Base-by-base conservation (phyloP, 1,140 invertebrate species). In the Eciton burchellii region DNA sequence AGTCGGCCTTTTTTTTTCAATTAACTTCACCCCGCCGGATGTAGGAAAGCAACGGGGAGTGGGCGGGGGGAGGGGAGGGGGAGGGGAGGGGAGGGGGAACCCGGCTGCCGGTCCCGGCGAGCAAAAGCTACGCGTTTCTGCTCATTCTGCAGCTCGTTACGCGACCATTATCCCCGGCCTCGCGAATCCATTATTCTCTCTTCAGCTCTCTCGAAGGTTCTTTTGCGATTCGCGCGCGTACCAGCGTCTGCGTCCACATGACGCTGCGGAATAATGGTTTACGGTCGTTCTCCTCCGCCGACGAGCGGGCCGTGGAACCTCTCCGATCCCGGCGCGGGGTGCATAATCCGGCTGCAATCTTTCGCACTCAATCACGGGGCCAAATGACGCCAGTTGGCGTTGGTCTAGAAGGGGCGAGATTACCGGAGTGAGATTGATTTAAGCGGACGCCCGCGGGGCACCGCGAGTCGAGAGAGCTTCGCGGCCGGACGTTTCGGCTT, bases 121-220 rank as follows among this genome's bases (percentile, higher is more conserved):
- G 35, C 62, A 57, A 83, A 84, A 83, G 81, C 71, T 70, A 16
- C 71, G 54, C 54, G 54, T 65, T 81, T 66, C 68, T 81, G 45
- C 66, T 81, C 74, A 65, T 85, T 81, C 81, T 57, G 35, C 60
- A 70, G 63, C 81, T 87, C 87, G 87, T 89, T 88, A 87, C 54
- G 19, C 65, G 74, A 59, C 85, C 82, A 89, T 89, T 89, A 87
- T 87, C 49, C 52, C 79, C 68, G 81, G 56, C 43, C 72, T 77
- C 49, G 59, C 54, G 74, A 89, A 87, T 82, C 63, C 74, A 89
- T 89, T 87, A 85, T 88, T 87, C 77, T 79, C 87, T 83, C 57
- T 83, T 82, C 77, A 74, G 57, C 56, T 35, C 65, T 82, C 70
- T 68, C 56, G 52, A 70, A 45, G 72, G 72, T 83, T 79, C 72